Base-by-base conservation (phyloP, 2,888 invertebrate genomes). In the Lysandra bellargus region DNA sequence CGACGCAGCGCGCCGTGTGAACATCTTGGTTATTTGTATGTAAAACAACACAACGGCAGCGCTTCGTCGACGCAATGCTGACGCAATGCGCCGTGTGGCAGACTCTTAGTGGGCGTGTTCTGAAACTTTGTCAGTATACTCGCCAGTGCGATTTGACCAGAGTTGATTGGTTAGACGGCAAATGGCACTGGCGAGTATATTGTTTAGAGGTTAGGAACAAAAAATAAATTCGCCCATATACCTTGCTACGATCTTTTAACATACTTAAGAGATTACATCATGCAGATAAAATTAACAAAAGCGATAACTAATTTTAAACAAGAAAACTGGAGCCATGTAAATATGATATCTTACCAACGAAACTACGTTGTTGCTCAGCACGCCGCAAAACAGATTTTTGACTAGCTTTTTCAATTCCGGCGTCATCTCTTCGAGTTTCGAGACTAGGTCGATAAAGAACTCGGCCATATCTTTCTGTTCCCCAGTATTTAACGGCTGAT, bases 391-490 rank as follows among this genome's bases (percentile, higher is more conserved):
- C 57, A 99, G 92, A 17, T 96, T 97, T 88, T 99, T 99, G 5
- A 99, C 98, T 40, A 99, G 95, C 83, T 96, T 97, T 91, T 98
- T 99, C 64, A 98, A 90, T 82, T 98, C 97, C 0, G 98, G 97
- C 1, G 98, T 98, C 98, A 99, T 99, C 90, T 99, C 99, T 90
- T 99, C 99, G 17, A 99, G 92, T 89, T 99, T 99, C 37, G 98
- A 98, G 53, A 99, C 98, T 76, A 99, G 96, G 93, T 99, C 99
- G 79, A 99, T 99, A 89, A 99, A 99, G 93, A 99, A 99, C 91
- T 99, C 99, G 0, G 99, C 98, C 99, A 99, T 99, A 87, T 99
- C 99, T 88, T 99, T 99, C 91, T 99, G 99, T 87, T 99, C 99
- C 0, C 98, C 98, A 0, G 99, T 99, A 89, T 99, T 99, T 7